Base-by-base conservation (phyloP, 2,797 vertebrate species). In the Hemibagrus guttatus region DNA sequence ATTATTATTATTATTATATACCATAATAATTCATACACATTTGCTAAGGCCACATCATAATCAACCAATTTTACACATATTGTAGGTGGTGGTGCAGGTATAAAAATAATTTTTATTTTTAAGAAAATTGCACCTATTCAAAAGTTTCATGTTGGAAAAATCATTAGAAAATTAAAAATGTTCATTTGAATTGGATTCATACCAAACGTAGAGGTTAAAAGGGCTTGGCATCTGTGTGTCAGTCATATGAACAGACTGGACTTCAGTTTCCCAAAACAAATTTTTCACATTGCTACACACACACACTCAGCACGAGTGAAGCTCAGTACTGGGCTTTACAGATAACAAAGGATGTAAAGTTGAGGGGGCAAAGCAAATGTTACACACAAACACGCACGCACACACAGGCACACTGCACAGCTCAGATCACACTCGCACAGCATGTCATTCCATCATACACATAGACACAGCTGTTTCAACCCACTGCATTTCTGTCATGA, bases 401-500 rank as follows among this genome's bases (percentile, higher is more conserved):
- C 78, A 68, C 86, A 31, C 59, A 35, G 42, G 54, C 5, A 46
- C 28, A 17, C n/a, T 17, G 16, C 56, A 68, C 23, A 54, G 74
- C 63, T 0, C 23, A 68, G 84, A 58, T 35, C 61, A 85, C 28
- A 31, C 63, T 39, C 61, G 79, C 31, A 26, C 13, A 42, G 84
- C 66, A 35, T 52, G 64, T 31, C 52, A 86, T 78, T 54, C n/a
- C n/a, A 69, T 42, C 69, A 74, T 80, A 85, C 68, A 42, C 79
- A 87, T 26, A 88, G 64, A 78, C 31, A 80, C 84, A 86, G 87
- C 86, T 90, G 88, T 86, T 81, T 74, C 49, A 89, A 87, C 35
- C 17, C 74, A 79, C 42, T 39, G 21, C 78, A 61, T 80, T 82
- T 64, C 85, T 80, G 68, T 86, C 87, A 87, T 86, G 75, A 68